Percentiles rank a stretch among this genome's conserved stretches.
phyloP scores from a whole-genome alignment of 2,888 invertebrate genomes.

The Callyntrura sp. region DNA sequence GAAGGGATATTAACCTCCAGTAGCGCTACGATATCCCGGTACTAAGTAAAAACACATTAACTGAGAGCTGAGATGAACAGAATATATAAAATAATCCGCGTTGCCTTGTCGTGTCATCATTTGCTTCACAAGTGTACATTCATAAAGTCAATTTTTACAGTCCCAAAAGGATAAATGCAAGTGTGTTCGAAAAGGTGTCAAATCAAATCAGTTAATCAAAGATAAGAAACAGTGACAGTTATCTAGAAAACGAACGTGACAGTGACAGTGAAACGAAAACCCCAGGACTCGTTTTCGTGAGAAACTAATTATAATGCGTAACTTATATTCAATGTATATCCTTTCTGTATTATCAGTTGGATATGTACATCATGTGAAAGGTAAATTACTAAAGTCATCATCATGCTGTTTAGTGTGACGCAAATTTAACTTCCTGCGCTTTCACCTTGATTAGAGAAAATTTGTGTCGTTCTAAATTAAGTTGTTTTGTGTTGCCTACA shows the following conservation, averaged over 20 bases:
- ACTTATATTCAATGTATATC: conserved; percentile 49
- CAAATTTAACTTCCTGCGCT: not conserved
- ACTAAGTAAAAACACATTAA: conserved; percentile 31
- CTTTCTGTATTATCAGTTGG: conserved; percentile 46
- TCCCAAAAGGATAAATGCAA: conserved; percentile 7
- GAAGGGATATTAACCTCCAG: conserved; percentile 72
- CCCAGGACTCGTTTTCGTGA: not conserved
- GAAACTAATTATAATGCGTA: conserved; percentile 22
- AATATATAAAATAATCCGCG: conserved; percentile 65
- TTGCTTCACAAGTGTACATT: conserved; percentile 54
- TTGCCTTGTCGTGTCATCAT: conserved; percentile 48
- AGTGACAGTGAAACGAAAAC: not conserved
- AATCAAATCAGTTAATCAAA: not conserved
- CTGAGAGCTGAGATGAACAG: conserved; percentile 4
- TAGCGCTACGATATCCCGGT: conserved; percentile 24
- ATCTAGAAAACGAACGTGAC: not conserved
- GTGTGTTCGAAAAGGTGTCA: too few relatives aligned
- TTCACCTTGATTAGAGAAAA: conserved; percentile 57
- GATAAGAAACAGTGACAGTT: not conserved
- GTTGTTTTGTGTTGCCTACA: conserved; percentile 8
- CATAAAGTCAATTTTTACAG: conserved; percentile 27
- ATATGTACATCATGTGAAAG: conserved; percentile 54
- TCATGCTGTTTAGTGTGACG: not conserved
- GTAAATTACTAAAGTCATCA: conserved; percentile 13
- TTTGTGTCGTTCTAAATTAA: not conserved